Evolutionary conservation across 2,888 invertebrate genomes (phyloP), one percentile per base, ranked within the genome.

Genomic region (Coelopa pilipes): DNA sequence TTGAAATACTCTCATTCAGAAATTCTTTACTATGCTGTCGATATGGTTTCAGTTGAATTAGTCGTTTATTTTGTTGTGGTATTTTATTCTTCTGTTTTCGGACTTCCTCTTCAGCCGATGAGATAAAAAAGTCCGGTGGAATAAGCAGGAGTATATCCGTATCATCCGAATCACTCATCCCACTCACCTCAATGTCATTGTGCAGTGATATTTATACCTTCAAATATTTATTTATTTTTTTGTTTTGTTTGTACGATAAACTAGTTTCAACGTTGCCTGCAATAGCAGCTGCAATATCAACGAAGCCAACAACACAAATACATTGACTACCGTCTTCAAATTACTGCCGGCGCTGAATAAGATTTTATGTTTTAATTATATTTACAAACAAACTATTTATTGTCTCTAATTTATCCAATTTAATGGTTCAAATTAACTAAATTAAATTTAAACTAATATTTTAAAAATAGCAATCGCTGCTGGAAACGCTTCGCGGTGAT

Each of bases 131-230:
- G 86, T 94, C 91, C 15, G 95, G 95, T 76, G 94, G 94, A 84
- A 95, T 93, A 80, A 93, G 87, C 80, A 95, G 87, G 78, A 95
- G 89, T 82, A 94, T 91, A 88, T 95, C 95, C 5, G 95, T 95
- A 88, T 95, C 95, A 90, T 94, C 95, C 76, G 92, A 90, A 83
- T 92, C 92, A 88, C 91, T 92, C 92, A 92, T 92, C 83, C 76
- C 79, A 74, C 71, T 45, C n/a, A 72, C 53, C 34, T 49, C 15
- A 55, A 49, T 13, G 24, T 5, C 65, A 72, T 72, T 19, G 12
- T 7, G 45, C 15, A 19, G 9, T 9, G 17, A 4, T 59, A 45
- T 19, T 5, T 49, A 13, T 3, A 4, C 0, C 55, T 57, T 59
- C 17, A 63, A 69, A n/a, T 45, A 45, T 24, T 34, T 17, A 68